phyloP scores from a whole-genome alignment of 2,113 vertebrate species.

The Anser cygnoides region DNA sequence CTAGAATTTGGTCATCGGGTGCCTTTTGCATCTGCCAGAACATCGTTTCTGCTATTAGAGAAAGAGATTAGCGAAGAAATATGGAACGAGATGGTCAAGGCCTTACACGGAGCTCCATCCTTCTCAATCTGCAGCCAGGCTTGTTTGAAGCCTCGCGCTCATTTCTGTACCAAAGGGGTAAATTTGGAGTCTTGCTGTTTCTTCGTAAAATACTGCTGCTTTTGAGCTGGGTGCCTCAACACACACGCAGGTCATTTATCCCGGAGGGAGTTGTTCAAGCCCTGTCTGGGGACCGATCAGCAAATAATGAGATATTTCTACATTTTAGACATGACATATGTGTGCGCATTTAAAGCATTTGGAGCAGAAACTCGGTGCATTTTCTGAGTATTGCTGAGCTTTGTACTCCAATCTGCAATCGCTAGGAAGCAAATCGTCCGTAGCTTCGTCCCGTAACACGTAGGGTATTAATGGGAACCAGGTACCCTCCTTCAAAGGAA shows the following conservation, averaged over 20 bases:
- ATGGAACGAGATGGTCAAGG: slow-evolving; percentile 14
- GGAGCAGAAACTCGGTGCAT: not conserved
- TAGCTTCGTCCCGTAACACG: not conserved
- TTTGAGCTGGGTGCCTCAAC: not conserved
- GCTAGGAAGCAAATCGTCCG: slow-evolving; percentile 57
- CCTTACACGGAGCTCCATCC: not conserved
- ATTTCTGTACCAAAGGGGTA: not conserved
- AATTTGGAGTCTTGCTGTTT: not conserved
- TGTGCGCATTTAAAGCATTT: not conserved
- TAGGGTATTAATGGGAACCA: slow-evolving; percentile 66
- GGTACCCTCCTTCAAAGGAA: slow-evolving; percentile 63
- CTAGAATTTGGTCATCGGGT: not conserved
- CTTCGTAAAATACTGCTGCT: not conserved
- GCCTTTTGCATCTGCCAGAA: slow-evolving; percentile 19
- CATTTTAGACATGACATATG: not conserved
- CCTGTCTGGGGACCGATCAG: rapidly evolving
- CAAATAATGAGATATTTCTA: not conserved
- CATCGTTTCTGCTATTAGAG: not conserved
- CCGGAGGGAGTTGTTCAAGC: not conserved
- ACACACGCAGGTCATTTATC: not conserved
- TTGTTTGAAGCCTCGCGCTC: not conserved
- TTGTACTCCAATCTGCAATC: slow-evolving; percentile 55
- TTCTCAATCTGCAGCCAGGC: not conserved
- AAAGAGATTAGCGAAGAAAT: not conserved
- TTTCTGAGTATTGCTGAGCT: slow-evolving; percentile 38